Conservation (phyloP, 2,797 vertebrate genomes). For the Mastacembelus armatus region DNA sequence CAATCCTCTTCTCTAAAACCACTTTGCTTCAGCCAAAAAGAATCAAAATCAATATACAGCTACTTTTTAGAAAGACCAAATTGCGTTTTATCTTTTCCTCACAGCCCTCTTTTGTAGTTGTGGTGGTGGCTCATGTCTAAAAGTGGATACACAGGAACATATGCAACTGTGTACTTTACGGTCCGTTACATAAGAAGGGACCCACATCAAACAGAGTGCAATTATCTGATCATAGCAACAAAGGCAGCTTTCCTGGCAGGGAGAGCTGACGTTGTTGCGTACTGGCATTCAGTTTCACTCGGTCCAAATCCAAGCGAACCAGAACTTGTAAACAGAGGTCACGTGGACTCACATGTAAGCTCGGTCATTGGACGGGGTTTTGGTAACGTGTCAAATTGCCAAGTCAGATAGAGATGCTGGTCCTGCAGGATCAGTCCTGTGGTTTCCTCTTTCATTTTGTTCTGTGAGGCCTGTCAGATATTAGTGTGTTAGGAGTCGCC, state of each 20-base stretch:
- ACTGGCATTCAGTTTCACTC: not conserved
- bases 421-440: not conserved
- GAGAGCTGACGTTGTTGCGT: not conserved
- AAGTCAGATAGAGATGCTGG: not conserved
- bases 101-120: conserved; percentile 61
- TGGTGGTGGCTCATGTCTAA: conserved; percentile 46
- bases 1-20: conserved; percentile 61
- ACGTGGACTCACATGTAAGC: not conserved
- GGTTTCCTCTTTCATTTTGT: conserved; percentile 17
- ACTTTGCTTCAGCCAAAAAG: conserved; percentile 81
- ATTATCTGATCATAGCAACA: not conserved
- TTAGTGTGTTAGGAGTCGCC: conserved; percentile 57
- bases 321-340: not conserved
- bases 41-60: conserved; percentile 83
- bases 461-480: not conserved
- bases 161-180: not conserved
- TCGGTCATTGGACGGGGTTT: not conserved
- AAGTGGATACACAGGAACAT: not conserved
- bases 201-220: not conserved
- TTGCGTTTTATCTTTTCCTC: conserved; percentile 78
- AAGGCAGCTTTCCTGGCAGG: not conserved
- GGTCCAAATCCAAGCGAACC: not conserved
- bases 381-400: not conserved
- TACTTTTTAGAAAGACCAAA: conserved; percentile 87
- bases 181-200: not conserved